Conservation (phyloP, 2,888 invertebrate genomes). For the Stegophylla sp. region DNA sequence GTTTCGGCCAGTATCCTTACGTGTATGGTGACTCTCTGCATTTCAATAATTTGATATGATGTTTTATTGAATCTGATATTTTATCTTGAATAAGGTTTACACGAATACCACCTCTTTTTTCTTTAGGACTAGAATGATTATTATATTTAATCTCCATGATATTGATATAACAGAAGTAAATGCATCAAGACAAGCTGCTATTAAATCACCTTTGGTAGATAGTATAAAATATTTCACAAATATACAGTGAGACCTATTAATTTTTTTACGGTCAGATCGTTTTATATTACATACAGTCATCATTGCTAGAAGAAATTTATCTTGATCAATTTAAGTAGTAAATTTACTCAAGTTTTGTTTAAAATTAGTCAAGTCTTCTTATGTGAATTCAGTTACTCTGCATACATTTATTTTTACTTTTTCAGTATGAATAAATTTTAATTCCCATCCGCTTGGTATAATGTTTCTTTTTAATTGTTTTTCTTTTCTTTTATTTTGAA, state of each 20-base stretch:
- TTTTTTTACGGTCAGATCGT: conserved; percentile 12
- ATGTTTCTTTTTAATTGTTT: neutral
- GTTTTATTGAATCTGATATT: conserved; percentile 18
- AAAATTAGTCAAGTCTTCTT: too few relatives aligned
- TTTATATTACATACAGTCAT: neutral
- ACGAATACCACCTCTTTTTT: conserved; percentile 30
- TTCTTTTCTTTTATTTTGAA: conserved; percentile 24
- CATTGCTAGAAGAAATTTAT: conserved; percentile 9
- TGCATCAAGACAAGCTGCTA: conserved; percentile 11
- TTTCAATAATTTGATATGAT: neutral
- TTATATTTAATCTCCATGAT: neutral
- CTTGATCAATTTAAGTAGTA: neutral
- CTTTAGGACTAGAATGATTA: conserved; percentile 11
- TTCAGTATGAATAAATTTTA: conserved; percentile 9
- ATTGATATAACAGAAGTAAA: conserved; percentile 11
- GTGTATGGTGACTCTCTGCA: conserved; percentile 6
- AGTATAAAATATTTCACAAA: conserved; percentile 11
- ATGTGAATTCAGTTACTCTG: neutral
- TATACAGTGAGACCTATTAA: neutral
- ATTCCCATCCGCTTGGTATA: neutral
- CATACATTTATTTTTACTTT: neutral
- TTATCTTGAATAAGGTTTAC: conserved; percentile 6
- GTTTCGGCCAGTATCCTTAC: conserved; percentile 5
- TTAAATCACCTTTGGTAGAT: neutral
- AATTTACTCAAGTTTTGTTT: neutral